These are phyloP conservation scores for Mimas tiliae DNA, from an alignment of 2,888 invertebrate genomes.

Conservation along the genomic window DNA sequence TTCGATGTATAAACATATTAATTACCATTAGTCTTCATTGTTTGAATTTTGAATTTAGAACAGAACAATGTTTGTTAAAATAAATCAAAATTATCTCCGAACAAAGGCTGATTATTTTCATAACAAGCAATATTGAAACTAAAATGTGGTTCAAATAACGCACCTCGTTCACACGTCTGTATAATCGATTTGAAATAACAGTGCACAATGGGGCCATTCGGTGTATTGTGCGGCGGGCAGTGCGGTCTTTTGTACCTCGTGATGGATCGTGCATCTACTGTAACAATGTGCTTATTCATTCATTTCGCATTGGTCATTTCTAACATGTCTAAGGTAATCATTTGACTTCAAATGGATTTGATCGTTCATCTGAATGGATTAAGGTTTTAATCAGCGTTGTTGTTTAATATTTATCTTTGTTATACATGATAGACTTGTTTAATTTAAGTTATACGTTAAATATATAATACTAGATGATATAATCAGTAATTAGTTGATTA, in stretches of 20 bases:
- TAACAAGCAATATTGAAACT: slow-evolving; percentile 2
- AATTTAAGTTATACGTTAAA: no score
- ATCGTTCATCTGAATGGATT: no score
- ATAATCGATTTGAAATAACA: slow-evolving; percentile 22
- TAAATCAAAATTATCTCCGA: not conserved
- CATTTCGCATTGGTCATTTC: not conserved
- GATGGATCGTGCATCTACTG: slow-evolving; percentile 30
- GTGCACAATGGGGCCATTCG: slow-evolving; percentile 38
- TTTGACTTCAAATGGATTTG: not conserved
- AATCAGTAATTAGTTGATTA: no score
- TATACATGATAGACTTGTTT: no score
- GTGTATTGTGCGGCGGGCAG: slow-evolving; percentile 32
- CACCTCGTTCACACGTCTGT: not conserved
- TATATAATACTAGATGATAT: no score
- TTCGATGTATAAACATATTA: no score
- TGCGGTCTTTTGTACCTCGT: slow-evolving; percentile 30
- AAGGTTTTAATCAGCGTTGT: no score
- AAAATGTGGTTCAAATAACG: not conserved
- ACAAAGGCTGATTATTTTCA: not conserved
- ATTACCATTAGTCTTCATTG: no score
- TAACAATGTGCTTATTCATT: slow-evolving; percentile 7
- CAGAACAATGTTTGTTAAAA: not conserved
- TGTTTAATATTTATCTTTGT: no score
- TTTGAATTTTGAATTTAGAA: not conserved
- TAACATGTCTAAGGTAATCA: not conserved